phyloP scores from a whole-genome alignment of 2,888 invertebrate species.

The Diploptera punctata region DNA sequence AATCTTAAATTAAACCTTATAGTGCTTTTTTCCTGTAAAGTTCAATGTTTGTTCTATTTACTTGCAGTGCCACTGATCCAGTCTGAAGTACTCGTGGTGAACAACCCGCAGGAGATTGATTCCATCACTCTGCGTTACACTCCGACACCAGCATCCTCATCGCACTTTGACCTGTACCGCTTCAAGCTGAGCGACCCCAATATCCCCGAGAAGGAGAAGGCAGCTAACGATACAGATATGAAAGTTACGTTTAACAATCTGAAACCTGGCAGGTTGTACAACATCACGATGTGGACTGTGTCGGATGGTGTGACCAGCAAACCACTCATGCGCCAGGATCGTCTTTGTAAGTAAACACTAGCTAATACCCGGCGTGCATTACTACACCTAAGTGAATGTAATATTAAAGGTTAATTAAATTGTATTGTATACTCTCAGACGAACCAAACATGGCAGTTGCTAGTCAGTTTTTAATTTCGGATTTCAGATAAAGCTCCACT shows the following conservation, averaged over 20 bases:
- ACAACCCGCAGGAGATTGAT: constrained; percentile 75
- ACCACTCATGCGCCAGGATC: constrained; percentile 86
- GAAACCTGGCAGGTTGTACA: constrained; percentile 87
- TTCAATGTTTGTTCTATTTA: too few relatives aligned
- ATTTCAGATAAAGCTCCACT: too few relatives aligned
- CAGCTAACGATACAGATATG: constrained; percentile 72
- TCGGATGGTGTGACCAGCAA: constrained; percentile 83
- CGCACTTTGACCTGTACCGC: constrained; percentile 85
- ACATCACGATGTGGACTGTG: constrained; percentile 93
- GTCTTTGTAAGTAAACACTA: constrained; percentile 76
- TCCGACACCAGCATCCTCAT: constrained; percentile 79
- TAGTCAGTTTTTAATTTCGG: too few relatives aligned
- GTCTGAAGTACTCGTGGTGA: constrained; percentile 89
- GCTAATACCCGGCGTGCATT: too few relatives aligned
- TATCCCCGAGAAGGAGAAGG: constrained; percentile 74
- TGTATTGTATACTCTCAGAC: too few relatives aligned
- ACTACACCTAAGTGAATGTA: too few relatives aligned
- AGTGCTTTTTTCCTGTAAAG: too few relatives aligned
- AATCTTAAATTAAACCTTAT: too few relatives aligned
- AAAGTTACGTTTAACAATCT: constrained; percentile 70
- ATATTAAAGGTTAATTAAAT: too few relatives aligned
- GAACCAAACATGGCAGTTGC: too few relatives aligned
- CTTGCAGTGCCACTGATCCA: constrained; percentile 86
- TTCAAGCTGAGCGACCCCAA: constrained; percentile 78
- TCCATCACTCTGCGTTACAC: constrained; percentile 81